Conservation (phyloP, 1,140 invertebrate genomes). For the Diorhabda sublineata region DNA sequence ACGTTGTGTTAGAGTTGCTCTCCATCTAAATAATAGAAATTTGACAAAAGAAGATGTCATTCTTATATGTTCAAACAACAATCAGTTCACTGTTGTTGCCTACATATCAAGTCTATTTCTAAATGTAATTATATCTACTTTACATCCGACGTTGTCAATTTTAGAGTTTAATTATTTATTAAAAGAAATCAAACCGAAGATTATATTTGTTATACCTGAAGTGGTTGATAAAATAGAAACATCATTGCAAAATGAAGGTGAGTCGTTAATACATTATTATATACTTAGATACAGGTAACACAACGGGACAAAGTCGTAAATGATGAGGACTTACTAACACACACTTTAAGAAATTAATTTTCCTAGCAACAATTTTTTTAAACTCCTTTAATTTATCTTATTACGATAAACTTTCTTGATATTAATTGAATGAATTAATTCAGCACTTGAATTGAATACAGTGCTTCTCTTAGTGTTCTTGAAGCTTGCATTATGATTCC, state of each 20-base stretch:
- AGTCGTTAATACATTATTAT: not conserved
- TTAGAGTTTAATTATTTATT: constrained; percentile 28
- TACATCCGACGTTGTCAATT: constrained; percentile 32
- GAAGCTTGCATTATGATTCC: too few species aligned
- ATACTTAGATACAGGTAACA: too few species aligned
- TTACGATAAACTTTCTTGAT: too few species aligned
- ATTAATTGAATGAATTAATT: too few species aligned
- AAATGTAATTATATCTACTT: constrained; percentile 23
- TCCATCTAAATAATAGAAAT: constrained; percentile 24
- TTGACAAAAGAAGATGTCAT: constrained; percentile 30
- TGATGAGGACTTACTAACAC: too few species aligned
- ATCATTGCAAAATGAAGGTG: constrained; percentile 5
- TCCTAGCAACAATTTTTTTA: too few species aligned
- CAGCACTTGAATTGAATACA: too few species aligned
- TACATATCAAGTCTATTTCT: constrained; percentile 31
- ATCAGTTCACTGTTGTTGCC: constrained; percentile 27
- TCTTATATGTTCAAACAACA: constrained; percentile 28
- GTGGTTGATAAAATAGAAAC: constrained; percentile 24
- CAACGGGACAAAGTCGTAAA: too few species aligned
- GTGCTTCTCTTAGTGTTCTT: too few species aligned
- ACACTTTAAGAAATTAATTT: too few species aligned
- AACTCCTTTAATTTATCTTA: too few species aligned
- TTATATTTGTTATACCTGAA: constrained; percentile 34
- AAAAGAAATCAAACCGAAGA: constrained; percentile 29
- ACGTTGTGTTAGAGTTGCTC: constrained; percentile 28